Evolutionary conservation across 2,113 vertebrate species (phyloP), one percentile per base, ranked within the genome.

Genomic region (Poeciliopsis retropinna): DNA sequence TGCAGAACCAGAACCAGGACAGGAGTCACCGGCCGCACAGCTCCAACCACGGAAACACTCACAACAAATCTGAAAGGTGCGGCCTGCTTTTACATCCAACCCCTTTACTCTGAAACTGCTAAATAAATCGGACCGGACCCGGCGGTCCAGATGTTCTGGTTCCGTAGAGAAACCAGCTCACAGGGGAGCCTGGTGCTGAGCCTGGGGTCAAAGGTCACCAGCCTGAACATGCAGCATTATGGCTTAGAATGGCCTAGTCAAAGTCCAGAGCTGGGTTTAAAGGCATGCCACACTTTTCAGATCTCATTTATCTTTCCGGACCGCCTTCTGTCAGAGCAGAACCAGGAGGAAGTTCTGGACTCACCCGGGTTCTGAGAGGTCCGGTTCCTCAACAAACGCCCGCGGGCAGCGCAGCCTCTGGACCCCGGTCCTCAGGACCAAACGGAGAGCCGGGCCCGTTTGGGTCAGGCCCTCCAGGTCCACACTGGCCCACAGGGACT

Each of bases 401-500:
- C 95, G 95, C 0, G 97, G 96, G 74, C 96, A 97, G 80, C 97
- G 96, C 70, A 99, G 95, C 41, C 92, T 92, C 47, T 89, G 85
- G 51, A 96, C 93, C 0, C 97, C 95, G 0, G 91, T 89, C 11
- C 92, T 92, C 60, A 99, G 89, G 70, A 98, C 86, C 63, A 92
- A 95, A 44, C 95, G 94, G 57, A 96, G 92, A 13, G 96, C 95
- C 0, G 88, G 91, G 0, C 91, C 95, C 1, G 85, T 73, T 70
- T 96, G 89, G 78, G 93, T 95, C 86, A 89, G 88, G 10, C 94
- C 96, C 34, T 94, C 89, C 81, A 99, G 93, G 78, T 99, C 98
- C 25, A 98, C 94, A 25, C 94, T 95, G 74, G 95, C 93, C 98
- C 98, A 99, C 41, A 99, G 93, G 19, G 95, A 97, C 82, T 98